These are phyloP conservation scores for Diglossa cyanea DNA, from an alignment of 2,797 vertebrate species.

Conservation along the genomic window DNA sequence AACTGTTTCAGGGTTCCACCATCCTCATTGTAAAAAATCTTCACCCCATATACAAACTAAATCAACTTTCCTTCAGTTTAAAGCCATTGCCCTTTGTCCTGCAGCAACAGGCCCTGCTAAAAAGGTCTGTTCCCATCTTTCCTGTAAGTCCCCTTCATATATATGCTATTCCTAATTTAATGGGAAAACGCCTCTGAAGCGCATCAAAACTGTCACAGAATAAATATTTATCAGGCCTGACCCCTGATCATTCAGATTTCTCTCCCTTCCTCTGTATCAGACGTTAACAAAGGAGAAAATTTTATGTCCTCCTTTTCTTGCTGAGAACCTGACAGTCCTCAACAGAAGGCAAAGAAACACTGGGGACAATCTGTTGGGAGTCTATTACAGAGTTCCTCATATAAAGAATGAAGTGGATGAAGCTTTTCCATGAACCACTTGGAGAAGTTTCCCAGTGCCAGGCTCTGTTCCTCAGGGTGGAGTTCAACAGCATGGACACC, in stretches of 20 bases:
- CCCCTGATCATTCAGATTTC: neutral
- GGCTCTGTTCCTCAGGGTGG: neutral
- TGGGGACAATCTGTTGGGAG: neutral
- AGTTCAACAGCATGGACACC: neutral
- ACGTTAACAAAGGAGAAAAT: neutral
- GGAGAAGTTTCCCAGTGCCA: neutral
- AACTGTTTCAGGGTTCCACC: neutral
- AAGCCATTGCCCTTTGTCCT: neutral
- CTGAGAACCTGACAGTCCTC: neutral
- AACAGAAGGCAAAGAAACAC: neutral
- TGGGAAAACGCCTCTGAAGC: neutral
- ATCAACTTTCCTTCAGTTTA: neutral
- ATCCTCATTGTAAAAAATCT: rapidly evolving
- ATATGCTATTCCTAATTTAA: neutral
- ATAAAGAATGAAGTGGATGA: neutral
- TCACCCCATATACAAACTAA: neutral
- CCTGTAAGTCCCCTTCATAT: neutral
- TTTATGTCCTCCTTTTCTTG: neutral
- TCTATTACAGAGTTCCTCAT: neutral
- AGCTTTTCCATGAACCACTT: neutral
- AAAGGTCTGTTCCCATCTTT: neutral
- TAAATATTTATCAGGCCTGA: too few relatives aligned
- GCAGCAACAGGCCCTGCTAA: neutral
- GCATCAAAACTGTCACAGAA: neutral
- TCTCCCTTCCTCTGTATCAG: neutral